Evolutionary conservation across 1,140 invertebrate genomes (phyloP), one percentile per base, ranked within the genome.

Genomic region (Physella acuta): DNA sequence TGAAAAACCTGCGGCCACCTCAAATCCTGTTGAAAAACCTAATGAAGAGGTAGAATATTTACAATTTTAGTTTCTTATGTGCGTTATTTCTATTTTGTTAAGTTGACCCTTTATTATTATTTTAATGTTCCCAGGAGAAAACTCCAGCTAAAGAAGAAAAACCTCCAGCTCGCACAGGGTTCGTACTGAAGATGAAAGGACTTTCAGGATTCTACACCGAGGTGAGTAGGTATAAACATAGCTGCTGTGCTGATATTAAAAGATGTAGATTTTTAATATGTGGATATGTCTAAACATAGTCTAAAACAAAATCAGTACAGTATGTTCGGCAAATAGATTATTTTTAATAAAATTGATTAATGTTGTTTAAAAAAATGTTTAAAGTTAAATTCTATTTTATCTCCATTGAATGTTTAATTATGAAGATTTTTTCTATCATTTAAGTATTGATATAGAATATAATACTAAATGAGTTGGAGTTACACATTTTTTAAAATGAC

Each of bases 191-290:
- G 72, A 59, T 88, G 87, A 87, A 85, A 76, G 90, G 91, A 55
- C 81, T 94, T 49, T 89, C 90, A 28, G 90, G 88, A 88, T 80
- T 89, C 88, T 62, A 68, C 66, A 76, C 65, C 66, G 82, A 78
- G 76, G 81, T 77, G 78, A 75, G 20, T 56, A 36, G 53, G 4
- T 60, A 11, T 37, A 17, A 33, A n/a, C 20, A 24, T 55, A 17
- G 53, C 17, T 11, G 0, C 8, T 68, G n/a, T 33, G 11, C 4
- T 11, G 31, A 44, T 16, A 58, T 3, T 11, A 34, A 20, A 14
- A 24, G 5, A 24, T 5, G 17, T 20, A n/a, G n/a, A n/a, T n/a
- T n/a, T n/a, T n/a, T n/a, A n/a, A n/a, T n/a, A n/a, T n/a, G n/a
- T n/a, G n/a, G n/a, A n/a, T n/a, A n/a, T n/a, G n/a, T n/a, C n/a